phyloP scores from a whole-genome alignment of 1,140 invertebrate species.

The Oppia nitens region DNA sequence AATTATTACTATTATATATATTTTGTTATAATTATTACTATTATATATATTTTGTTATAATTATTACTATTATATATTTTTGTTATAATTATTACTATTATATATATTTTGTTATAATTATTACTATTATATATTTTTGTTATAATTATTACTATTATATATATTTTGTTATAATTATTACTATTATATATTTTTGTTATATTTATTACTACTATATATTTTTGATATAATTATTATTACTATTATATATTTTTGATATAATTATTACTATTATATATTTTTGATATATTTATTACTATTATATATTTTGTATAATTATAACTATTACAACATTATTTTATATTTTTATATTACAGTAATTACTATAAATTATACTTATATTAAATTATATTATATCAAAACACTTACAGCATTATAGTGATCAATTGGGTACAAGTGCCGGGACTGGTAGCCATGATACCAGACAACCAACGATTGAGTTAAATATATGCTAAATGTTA shows the following conservation, averaged over 20 bases:
- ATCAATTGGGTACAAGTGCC: slow-evolving; percentile 1
- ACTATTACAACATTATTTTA: not conserved
- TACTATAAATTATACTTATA: no score
- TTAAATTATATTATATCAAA: no score
- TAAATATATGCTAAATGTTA: slow-evolving; percentile 9
- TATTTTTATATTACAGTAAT: not conserved
- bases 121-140: no score
- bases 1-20: not conserved
- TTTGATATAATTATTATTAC: not conserved
- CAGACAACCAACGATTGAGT: slow-evolving; percentile 13
- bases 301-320: not conserved
- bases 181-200: no score
- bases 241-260: not conserved
- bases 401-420: slow-evolving; percentile 11
- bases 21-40: not conserved
- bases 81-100: no score
- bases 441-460: slow-evolving; percentile 6
- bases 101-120: no score
- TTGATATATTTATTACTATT: not conserved
- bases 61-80: no score
- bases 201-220: no score
- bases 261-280: not conserved
- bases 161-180: no score
- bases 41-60: no score
- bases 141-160: no score